Evolutionary conservation across 2,113 vertebrate genomes (phyloP).

Genomic region (Equus quagga): DNA sequence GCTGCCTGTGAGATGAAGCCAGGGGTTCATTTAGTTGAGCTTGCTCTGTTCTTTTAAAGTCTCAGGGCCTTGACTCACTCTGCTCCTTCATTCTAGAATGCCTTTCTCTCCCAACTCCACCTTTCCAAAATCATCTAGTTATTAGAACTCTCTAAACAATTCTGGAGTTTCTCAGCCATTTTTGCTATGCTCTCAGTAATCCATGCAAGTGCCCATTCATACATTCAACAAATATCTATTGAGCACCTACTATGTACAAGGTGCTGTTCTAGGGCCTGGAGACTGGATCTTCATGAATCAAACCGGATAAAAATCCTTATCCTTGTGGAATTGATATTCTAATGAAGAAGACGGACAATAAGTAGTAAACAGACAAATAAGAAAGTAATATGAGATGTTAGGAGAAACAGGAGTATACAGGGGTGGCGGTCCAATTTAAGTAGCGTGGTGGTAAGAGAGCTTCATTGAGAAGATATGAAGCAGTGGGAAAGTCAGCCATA

Average conservation of each 20-base stretch:
- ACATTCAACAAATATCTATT: neutral
- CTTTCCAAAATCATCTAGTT: neutral
- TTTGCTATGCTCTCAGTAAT: neutral
- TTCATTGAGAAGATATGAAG: neutral
- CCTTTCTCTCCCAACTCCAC: neutral
- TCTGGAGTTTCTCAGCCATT: neutral
- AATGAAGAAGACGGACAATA: neutral
- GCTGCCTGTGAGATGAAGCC: neutral
- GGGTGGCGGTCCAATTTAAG: neutral
- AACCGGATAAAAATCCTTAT: neutral
- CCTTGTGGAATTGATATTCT: neutral
- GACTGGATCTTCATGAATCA: neutral
- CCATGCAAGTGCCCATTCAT: neutral
- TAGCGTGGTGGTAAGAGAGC: neutral
- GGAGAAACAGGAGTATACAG: neutral
- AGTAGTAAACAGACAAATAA: neutral
- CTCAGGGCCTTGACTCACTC: neutral
- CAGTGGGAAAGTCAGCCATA: no score
- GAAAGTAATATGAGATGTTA: neutral
- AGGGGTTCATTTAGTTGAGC: neutral
- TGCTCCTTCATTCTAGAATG: neutral
- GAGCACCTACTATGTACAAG: neutral
- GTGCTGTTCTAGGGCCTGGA: neutral
- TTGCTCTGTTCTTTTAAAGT: neutral
- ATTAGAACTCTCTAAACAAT: neutral